A percentile compares a stretch with the other conserved stretches of the same genome.
Conservation (phyloP, 2,888 invertebrate species). For the Allophyes oxyacanthae region DNA sequence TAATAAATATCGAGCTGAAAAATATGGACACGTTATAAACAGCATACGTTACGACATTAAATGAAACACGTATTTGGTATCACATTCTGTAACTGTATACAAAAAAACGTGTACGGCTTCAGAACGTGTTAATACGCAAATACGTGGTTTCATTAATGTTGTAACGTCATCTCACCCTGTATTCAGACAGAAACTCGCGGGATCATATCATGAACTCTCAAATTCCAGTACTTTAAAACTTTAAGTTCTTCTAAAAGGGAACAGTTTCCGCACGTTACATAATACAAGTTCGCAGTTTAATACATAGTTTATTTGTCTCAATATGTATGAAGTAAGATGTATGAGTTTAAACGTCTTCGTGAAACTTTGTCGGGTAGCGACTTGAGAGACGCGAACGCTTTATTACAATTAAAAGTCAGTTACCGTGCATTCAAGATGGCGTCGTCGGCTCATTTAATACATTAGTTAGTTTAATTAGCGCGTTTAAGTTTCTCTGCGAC, state of each 20-base stretch:
- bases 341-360: constrained; percentile 51
- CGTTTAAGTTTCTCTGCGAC: constrained; percentile 54
- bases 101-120: no score
- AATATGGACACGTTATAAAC: no score
- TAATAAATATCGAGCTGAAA: no score
- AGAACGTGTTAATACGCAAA: no score
- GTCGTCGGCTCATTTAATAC: constrained; percentile 61
- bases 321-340: constrained; percentile 54
- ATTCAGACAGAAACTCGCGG: no score
- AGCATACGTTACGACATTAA: no score
- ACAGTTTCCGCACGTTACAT: constrained; percentile 10
- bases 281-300: constrained; percentile 31
- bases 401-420: constrained; percentile 76
- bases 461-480: constrained; percentile 62
- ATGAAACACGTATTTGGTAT: no score
- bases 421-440: constrained; percentile 53
- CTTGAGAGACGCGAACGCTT: constrained; percentile 54
- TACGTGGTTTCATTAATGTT: no score
- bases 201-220: no score
- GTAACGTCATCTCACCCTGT: no score
- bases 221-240: constrained; percentile 1
- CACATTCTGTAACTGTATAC: no score
- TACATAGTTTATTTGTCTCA: constrained; percentile 54
- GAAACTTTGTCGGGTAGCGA: constrained; percentile 51
- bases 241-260: not conserved